Percentiles rank a stretch among this genome's conserved stretches.
Evolutionary conservation across 2,113 vertebrate genomes (phyloP).

Genomic region (Indri indri): DNA sequence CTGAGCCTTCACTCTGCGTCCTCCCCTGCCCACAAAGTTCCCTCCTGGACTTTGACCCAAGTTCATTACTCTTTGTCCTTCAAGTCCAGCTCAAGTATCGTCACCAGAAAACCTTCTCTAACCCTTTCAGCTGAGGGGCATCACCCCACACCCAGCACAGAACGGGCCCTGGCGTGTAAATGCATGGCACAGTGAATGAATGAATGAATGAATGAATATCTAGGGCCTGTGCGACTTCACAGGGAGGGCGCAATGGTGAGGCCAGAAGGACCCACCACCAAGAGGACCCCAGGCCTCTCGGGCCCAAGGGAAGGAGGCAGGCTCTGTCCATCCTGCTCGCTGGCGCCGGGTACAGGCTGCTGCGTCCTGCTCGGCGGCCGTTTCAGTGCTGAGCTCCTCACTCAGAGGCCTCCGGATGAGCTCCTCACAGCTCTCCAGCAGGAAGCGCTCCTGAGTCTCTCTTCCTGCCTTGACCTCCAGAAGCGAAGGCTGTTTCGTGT

Average conservation of each 20-base stretch:
- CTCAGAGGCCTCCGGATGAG: neutral
- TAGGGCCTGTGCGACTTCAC: neutral
- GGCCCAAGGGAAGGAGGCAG: neutral
- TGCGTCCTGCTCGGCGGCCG: accelerated
- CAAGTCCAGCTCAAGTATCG: neutral
- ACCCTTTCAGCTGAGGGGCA: neutral
- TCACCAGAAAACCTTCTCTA: neutral
- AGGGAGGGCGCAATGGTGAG: accelerated
- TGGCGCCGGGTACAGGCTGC: accelerated
- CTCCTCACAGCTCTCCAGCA: neutral
- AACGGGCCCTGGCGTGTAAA: neutral
- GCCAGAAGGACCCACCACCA: neutral
- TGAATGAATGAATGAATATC: neutral
- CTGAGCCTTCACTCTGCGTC: neutral
- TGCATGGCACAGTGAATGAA: no score
- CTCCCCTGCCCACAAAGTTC: neutral
- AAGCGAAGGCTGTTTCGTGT: neutral
- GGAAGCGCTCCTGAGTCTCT: neutral
- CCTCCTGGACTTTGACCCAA: neutral
- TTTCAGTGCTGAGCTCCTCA: neutral
- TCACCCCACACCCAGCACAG: no score
- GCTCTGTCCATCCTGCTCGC: neutral
- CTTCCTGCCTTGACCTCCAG: neutral
- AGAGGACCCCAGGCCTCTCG: neutral
- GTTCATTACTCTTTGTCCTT: neutral